Percentiles rank a stretch among this genome's conserved stretches.
These are phyloP conservation scores for Scaptodrosophila latifasciaeformis DNA, from an alignment of 2,888 invertebrate species.

Conservation along the genomic window DNA sequence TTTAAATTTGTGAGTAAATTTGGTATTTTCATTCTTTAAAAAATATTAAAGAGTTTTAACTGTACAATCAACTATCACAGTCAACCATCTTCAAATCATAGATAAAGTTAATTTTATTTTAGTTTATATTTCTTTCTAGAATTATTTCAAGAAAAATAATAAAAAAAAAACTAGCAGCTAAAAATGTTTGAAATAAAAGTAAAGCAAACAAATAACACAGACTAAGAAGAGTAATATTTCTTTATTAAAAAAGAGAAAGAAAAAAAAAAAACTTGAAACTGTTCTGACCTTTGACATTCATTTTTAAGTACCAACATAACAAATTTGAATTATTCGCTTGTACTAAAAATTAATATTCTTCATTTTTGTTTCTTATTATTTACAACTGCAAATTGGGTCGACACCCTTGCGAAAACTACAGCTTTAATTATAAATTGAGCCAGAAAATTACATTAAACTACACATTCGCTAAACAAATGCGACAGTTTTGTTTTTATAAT, in stretches of 20 bases:
- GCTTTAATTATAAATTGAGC: too few species aligned
- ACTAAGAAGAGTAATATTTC: too few species aligned
- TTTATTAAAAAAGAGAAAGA: too few species aligned
- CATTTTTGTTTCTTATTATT: too few species aligned
- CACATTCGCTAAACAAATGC: too few species aligned
- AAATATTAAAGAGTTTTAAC: slow-evolving; percentile 64
- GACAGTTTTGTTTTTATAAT: too few species aligned
- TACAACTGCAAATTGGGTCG: too few species aligned
- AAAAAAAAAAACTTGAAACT: not conserved
- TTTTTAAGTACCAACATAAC: slow-evolving; percentile 2
- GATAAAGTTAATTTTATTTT: slow-evolving; percentile 17
- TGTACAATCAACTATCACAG: slow-evolving; percentile 75
- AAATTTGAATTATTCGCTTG: not conserved
- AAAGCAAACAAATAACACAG: slow-evolving; percentile 9
- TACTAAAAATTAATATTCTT: not conserved
- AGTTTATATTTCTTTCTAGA: not conserved
- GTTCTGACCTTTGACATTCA: too few species aligned
- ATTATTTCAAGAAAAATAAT: not conserved
- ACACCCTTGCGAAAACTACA: too few species aligned
- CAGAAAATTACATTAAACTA: not conserved
- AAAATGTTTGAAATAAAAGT: slow-evolving; percentile 28
- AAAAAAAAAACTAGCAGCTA: not conserved
- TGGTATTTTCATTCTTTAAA: slow-evolving; percentile 28
- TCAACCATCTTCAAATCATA: slow-evolving; percentile 70
- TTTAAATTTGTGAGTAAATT: slow-evolving; percentile 4